phyloP scores from a whole-genome alignment of 1,140 invertebrate genomes.

The Bombus terrestris region DNA sequence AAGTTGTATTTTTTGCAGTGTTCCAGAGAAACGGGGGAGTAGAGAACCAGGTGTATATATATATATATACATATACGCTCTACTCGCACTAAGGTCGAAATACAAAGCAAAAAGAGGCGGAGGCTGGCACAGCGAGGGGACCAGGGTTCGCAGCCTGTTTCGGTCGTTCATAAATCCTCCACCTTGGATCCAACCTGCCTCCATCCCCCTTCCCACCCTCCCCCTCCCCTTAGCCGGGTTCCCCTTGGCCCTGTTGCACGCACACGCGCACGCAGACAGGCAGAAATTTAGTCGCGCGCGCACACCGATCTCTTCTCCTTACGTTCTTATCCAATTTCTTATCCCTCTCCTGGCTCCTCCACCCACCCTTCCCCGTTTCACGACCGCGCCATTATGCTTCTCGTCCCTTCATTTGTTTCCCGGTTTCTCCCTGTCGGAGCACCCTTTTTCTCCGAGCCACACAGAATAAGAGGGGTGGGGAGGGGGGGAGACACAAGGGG shows the following conservation, averaged over 20 bases:
- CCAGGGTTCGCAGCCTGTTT: slow-evolving; percentile 75
- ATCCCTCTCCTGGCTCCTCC: slow-evolving; percentile 43
- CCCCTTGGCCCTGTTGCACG: slow-evolving; percentile 52
- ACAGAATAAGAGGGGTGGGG: too few relatives aligned
- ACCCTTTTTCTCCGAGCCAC: slow-evolving; percentile 35
- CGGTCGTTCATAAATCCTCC: slow-evolving; percentile 80
- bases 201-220: slow-evolving; percentile 35
- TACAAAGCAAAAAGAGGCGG: slow-evolving; percentile 66
- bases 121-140: slow-evolving; percentile 55
- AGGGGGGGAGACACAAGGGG: not conserved
- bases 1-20: slow-evolving; percentile 66
- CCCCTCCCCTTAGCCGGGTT: not conserved
- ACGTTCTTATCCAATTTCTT: slow-evolving; percentile 71
- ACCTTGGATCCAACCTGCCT: slow-evolving; percentile 61
- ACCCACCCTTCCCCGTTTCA: slow-evolving; percentile 18
- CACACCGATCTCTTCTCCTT: slow-evolving; percentile 61
- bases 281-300: slow-evolving; percentile 55
- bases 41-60: slow-evolving; percentile 51
- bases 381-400: slow-evolving; percentile 55
- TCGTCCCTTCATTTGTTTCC: slow-evolving; percentile 66
- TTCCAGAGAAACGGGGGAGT: slow-evolving; percentile 29
- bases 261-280: slow-evolving; percentile 25
- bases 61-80: not conserved
- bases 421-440: slow-evolving; percentile 51
- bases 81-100: slow-evolving; percentile 64